Evolutionary conservation across 2,113 vertebrate species (phyloP).

Genomic region (Dipodomys spectabilis): DNA sequence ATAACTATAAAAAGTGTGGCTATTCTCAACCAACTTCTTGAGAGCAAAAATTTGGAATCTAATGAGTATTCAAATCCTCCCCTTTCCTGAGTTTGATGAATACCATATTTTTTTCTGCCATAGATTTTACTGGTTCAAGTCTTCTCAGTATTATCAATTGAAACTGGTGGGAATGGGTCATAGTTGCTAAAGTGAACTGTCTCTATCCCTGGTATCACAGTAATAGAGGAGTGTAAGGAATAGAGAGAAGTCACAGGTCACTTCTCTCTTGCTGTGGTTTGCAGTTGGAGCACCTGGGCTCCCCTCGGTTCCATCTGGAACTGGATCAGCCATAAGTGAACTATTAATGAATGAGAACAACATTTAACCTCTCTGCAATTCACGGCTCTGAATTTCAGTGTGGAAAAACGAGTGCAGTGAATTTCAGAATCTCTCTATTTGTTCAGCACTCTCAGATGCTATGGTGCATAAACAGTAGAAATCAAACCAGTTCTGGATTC

Average conservation of each 20-base stretch:
- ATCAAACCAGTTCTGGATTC: background rate
- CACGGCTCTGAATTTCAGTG: background rate
- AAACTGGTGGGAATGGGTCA: background rate
- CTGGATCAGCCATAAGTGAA: background rate
- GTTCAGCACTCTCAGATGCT: background rate
- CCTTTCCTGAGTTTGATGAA: background rate
- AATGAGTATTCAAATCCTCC: background rate
- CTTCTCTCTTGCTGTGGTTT: background rate
- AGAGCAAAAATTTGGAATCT: slow-evolving; percentile 3
- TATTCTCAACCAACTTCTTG: background rate
- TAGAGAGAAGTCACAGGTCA: background rate
- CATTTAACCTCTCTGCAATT: background rate
- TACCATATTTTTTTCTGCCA: slow-evolving; percentile 29
- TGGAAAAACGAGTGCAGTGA: background rate
- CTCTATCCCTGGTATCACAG: background rate
- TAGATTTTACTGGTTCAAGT: slow-evolving; percentile 40
- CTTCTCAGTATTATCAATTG: background rate
- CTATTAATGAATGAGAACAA: background rate
- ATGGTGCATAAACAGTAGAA: background rate
- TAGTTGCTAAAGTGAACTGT: background rate
- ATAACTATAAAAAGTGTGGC: background rate
- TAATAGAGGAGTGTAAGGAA: background rate
- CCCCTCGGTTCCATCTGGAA: background rate
- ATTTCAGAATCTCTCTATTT: background rate
- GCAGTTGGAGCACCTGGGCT: background rate